A percentile compares a stretch with the other conserved stretches of the same genome.
phyloP scores from a whole-genome alignment of 2,797 vertebrate genomes.

The Myripristis jacobus region DNA sequence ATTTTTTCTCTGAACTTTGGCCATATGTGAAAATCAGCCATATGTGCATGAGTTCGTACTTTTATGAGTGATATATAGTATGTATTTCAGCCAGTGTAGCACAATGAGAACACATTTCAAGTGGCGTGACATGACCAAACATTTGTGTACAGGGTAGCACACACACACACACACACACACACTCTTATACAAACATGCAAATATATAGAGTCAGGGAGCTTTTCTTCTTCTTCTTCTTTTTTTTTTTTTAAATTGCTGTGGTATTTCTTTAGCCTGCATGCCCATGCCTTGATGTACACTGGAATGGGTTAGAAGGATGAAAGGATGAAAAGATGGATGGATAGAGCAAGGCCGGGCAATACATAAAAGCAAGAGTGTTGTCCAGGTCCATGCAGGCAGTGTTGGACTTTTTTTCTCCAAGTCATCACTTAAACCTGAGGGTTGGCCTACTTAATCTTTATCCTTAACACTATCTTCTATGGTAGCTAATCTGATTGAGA shows the following conservation, averaged over 20 bases:
- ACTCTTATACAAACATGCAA: constrained; percentile 20
- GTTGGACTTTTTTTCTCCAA: constrained; percentile 46
- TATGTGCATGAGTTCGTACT: neutral
- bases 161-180: constrained; percentile 7
- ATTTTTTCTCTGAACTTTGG: neutral
- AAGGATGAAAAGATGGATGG: constrained; percentile 58
- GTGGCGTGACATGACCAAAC: constrained; percentile 18
- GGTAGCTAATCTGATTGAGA: constrained; percentile 77
- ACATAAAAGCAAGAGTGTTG: constrained; percentile 65
- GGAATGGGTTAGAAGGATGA: constrained; percentile 58
- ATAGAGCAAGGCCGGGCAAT: constrained; percentile 51
- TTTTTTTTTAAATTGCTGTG: neutral
- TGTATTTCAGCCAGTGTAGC: neutral
- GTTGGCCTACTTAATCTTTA: constrained; percentile 63
- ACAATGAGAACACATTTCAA: constrained; percentile 19
- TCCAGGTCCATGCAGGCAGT: constrained; percentile 45
- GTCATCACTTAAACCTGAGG: constrained; percentile 61
- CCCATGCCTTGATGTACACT: constrained; percentile 34
- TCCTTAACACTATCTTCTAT: constrained; percentile 62
- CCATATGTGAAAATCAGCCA: neutral
- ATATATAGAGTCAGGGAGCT: neutral
- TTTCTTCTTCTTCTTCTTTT: no score
- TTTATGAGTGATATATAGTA: neutral
- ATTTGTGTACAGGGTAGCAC: neutral
- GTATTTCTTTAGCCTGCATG: constrained; percentile 27